Evolutionary conservation across 1,140 invertebrate species (phyloP).

Genomic region (Drosophila oshimai): DNA sequence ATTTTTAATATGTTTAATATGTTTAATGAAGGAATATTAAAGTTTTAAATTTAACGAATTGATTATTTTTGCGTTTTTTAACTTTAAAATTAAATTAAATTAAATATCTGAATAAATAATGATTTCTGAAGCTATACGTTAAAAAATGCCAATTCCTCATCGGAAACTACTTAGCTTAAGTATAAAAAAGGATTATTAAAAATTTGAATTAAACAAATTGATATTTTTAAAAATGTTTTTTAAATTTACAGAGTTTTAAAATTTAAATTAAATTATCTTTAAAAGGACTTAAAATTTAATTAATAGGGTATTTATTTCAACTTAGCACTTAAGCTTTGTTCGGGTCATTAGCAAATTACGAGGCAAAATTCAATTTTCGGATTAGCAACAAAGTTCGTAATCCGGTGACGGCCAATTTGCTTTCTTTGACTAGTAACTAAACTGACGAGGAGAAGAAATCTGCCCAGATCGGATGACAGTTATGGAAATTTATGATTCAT

Average conservation of each 20-base stretch:
- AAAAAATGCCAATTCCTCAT: no score
- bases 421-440: constrained; percentile 8
- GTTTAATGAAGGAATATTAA: no score
- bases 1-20: no score
- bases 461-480: constrained; percentile 60
- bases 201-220: neutral
- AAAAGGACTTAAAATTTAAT: neutral
- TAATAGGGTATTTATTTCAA: neutral
- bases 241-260: neutral
- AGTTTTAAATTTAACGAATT: no score
- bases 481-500: constrained; percentile 81
- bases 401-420: constrained; percentile 34
- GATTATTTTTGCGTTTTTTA: no score
- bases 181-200: neutral
- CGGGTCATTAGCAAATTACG: constrained; percentile 53
- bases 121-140: no score
- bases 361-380: constrained; percentile 34
- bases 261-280: neutral
- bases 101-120: no score
- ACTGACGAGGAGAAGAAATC: constrained; percentile 17
- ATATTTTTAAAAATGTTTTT: no score
- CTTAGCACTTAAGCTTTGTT: neutral
- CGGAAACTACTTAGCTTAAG: no score
- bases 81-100: no score
- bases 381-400: constrained; percentile 45